Evolutionary conservation across 2,888 invertebrate genomes (phyloP).

Genomic region (Orthosia gracilis): DNA sequence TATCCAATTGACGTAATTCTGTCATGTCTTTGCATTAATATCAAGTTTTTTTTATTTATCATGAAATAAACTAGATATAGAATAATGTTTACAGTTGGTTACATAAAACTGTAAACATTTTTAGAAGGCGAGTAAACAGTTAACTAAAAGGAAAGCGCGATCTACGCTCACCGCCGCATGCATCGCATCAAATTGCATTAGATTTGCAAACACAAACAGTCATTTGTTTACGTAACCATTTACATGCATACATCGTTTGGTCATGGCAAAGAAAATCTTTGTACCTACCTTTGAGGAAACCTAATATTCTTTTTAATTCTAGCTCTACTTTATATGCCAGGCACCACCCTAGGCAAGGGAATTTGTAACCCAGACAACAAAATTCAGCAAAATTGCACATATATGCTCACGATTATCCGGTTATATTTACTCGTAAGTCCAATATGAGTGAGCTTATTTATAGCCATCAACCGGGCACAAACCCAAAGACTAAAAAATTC

Average conservation of each 20-base stretch:
- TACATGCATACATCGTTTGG: not conserved
- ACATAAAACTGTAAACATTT: slow-evolving; percentile 10
- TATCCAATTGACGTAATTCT: too few relatives aligned
- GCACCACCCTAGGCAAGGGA: not conserved
- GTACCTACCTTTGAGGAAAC: not conserved
- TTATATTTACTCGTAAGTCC: too few relatives aligned
- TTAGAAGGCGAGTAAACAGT: not conserved
- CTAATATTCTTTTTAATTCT: not conserved
- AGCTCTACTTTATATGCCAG: not conserved
- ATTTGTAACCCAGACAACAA: too few relatives aligned
- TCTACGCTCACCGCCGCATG: not conserved
- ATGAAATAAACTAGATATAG: not conserved
- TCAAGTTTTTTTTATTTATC: not conserved
- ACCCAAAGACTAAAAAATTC: too few relatives aligned
- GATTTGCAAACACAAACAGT: slow-evolving; percentile 33
- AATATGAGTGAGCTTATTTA: too few relatives aligned
- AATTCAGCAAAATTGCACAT: too few relatives aligned
- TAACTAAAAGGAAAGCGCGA: not conserved
- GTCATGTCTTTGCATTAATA: not conserved
- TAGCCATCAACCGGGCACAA: too few relatives aligned
- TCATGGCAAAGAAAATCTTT: not conserved
- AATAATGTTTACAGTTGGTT: not conserved
- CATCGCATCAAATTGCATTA: slow-evolving; percentile 32
- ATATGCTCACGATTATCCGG: too few relatives aligned
- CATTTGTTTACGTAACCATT: slow-evolving; percentile 5